These are phyloP conservation scores for Parapsyche elsis DNA, from an alignment of 1,140 invertebrate species.

Conservation along the genomic window DNA sequence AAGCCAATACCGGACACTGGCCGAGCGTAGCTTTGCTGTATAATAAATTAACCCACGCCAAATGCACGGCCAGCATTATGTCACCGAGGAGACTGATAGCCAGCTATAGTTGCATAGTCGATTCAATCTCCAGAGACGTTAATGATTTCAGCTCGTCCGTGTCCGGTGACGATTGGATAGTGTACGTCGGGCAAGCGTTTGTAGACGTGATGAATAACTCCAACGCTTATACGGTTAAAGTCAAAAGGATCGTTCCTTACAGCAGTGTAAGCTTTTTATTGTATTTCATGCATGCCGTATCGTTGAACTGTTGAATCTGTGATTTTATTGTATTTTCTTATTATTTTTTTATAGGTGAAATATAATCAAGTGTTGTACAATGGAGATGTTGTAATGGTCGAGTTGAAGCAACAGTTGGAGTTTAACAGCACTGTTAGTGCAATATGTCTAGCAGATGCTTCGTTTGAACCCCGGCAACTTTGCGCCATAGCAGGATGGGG, in stretches of 20 bases:
- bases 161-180: conserved; percentile 41
- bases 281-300: no score
- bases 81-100: conserved; percentile 70
- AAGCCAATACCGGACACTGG: conserved; percentile 68
- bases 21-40: conserved; percentile 69
- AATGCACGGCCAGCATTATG: conserved; percentile 71
- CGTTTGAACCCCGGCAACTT: conserved; percentile 67
- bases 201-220: conserved; percentile 52
- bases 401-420: conserved; percentile 66
- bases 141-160: neutral
- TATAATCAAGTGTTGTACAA: conserved; percentile 71
- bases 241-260: conserved; percentile 68
- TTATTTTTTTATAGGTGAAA: conserved; percentile 65
- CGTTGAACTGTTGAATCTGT: no score
- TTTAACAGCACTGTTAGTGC: conserved; percentile 69
- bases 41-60: conserved; percentile 66
- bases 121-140: conserved; percentile 13
- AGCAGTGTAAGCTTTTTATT: conserved; percentile 49
- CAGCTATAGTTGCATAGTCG: conserved; percentile 69
- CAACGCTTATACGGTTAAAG: conserved; percentile 58
- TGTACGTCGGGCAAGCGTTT: conserved; percentile 34
- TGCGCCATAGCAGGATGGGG: conserved; percentile 74
- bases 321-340: neutral
- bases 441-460: conserved; percentile 68
- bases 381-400: conserved; percentile 70